Evolutionary conservation across 2,113 vertebrate genomes (phyloP), one percentile per base, ranked within the genome.

Genomic region (Nanorana parkeri): DNA sequence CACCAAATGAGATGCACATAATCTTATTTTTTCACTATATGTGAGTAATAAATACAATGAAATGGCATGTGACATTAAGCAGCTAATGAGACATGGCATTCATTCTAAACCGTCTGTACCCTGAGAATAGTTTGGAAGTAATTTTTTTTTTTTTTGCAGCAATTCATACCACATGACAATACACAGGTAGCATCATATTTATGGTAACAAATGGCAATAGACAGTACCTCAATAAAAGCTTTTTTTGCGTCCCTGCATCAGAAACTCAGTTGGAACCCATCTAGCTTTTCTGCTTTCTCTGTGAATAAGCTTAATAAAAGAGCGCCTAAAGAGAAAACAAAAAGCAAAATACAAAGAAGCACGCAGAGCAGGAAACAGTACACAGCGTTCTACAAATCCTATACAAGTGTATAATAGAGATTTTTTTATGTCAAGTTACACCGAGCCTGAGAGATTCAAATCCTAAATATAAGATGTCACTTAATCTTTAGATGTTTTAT

Each of bases 391-490:
- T 64, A 55, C 41, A 54, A 72, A 61, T 80, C 56, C 36, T 63
- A 52, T 81, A 29, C 54, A 63, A 64, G 56, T 54, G 24, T 72
- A 65, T 55, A 21, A 81, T 36, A 74, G 20, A 51, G n/a, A 73
- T 55, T 58, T 81, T 55, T 24, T 60, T 29, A 54, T 81, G 47
- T 55, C 68, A 65, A 32, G 28, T 64, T 54, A 73, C 78, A 72
- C 32, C 3, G 68, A 64, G 68, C 26, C 47, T 54, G 13, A 17
- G 24, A 23, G 36, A 65, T 81, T 60, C 58, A 24, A 26, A 81
- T 24, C 60, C 60, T 73, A 74, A 54, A 65, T 81, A 51, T n/a
- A 73, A 80, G 51, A 81, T 81, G 79, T 81, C 79, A 65, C 68
- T 54, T 65, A 73, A 81, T 74, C 60, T 73, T 21, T 74, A 29